Percentiles rank a stretch among this genome's conserved stretches.
Evolutionary conservation across 2,113 vertebrate species (phyloP).

Genomic region (Hystrix cristata): DNA sequence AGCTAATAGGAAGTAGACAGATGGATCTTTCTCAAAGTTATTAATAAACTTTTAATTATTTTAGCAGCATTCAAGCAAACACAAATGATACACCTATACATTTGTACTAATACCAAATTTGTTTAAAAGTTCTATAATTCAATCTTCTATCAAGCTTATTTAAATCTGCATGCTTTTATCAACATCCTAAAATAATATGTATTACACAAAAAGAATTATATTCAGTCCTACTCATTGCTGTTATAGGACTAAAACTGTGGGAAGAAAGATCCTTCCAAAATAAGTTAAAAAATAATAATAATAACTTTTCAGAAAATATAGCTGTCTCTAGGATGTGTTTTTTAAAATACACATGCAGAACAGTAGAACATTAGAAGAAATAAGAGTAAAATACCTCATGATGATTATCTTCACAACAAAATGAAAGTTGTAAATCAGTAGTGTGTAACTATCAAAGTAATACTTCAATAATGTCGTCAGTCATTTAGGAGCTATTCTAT

Average conservation of each 20-base stretch:
- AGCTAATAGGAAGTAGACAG: background rate
- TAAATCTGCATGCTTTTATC: background rate
- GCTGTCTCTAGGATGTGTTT: background rate
- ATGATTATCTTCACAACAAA: constrained; percentile 35
- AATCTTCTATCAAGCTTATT: background rate
- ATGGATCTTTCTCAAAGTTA: background rate
- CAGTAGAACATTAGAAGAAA: background rate
- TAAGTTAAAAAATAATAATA: constrained; percentile 39
- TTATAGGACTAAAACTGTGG: constrained; percentile 14
- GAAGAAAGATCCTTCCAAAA: background rate
- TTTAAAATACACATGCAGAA: background rate
- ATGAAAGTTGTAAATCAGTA: constrained; percentile 20
- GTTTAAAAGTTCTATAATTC: constrained; percentile 24
- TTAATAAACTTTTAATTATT: background rate
- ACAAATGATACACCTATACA: constrained; percentile 6
- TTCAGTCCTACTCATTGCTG: background rate
- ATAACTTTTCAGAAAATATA: background rate
- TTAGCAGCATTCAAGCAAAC: constrained; percentile 15
- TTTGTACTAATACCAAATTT: constrained; percentile 44
- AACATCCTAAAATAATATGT: background rate
- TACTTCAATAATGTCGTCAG: constrained; percentile 23
- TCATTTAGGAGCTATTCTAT: constrained; percentile 12
- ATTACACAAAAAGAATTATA: constrained; percentile 19
- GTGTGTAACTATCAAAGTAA: constrained; percentile 43
- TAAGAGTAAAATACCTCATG: constrained; percentile 1